Evolutionary conservation across 1,140 invertebrate species (phyloP), one percentile per base, ranked within the genome.

Genomic region (Meloidogyne floridensis): DNA sequence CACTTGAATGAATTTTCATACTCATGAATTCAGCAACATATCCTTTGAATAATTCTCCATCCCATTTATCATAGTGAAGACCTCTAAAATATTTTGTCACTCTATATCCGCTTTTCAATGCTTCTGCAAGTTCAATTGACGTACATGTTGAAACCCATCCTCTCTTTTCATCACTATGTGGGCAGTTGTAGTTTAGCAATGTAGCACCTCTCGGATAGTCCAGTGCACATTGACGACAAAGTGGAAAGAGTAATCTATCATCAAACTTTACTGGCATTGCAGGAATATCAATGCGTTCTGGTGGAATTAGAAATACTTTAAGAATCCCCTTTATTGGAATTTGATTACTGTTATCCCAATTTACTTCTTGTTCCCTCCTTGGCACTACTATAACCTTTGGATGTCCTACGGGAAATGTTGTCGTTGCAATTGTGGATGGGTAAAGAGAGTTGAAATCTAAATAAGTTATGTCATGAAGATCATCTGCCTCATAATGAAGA

Each of bases 91-190:
- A 56, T 11, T 32, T 43, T 10, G 70, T 77, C 20, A 20, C 47
- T 7, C 75, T 20, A 9, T 56, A 51, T 10, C 75, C 75, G n/a
- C 69, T 51, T 11, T 43, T 20, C 13, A 77, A n/a, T 13, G 75
- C 75, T 72, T 77, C 75, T 9, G 75, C 75, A 20, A 77, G 70
- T 76, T 77, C 75, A 13, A 77, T 51, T 1, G 47, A 73, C 43
- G 75, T 77, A 9, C 47, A 32, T 32, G 32, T 32, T 32, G 32
- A 32, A 32, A 32, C 32, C 32, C 32, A 32, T 32, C 32, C 32
- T 3, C 75, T 20, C 75, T 77, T 10, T 5, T 77, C 75, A 51
- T 77, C 75, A 3, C 9, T 77, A 43, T 77, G 75, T 11, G 75
- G 3, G 75, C 75, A 77, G 9, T 43, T 20, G 47, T 77, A 77